Evolutionary conservation across 2,888 invertebrate species (phyloP), one percentile per base, ranked within the genome.

Genomic region (Melinaea marsaeus): DNA sequence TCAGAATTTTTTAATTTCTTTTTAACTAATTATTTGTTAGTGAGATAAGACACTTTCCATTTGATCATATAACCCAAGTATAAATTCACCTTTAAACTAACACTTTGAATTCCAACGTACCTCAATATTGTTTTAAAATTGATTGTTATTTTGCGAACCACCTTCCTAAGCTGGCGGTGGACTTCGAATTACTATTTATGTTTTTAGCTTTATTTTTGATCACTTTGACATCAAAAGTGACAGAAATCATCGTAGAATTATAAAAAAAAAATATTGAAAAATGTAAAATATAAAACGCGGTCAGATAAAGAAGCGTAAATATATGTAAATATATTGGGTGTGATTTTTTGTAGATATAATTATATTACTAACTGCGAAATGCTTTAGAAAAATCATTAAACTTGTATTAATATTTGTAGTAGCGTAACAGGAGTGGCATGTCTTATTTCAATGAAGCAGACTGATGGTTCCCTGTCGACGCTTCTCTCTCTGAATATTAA

Each of bases 381-480:
- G 11, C 22, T 51, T 7, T 9, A 6, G 7, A 51, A 9, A 32
- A 51, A 32, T 32, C 9, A 7, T 22, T 3, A 42, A 9, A 6
- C 9, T 59, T 45, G 54, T 54, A 22, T 22, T 46, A 34, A 57
- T 48, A 47, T 58, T 62, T 61, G 59, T 47, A 68, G 60, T 59
- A 54, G 58, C 60, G 58, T 65, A 76, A 75, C 74, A 75, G 74
- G 72, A 75, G 74, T 72, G 74, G 74, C 74, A 75, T 76, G 74
- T 77, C 78, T 77, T 76, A 77, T 75, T 79, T 77, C 77, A 78
- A 72, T 74, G 73, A 74, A 71, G 72, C 69, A 79, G 79, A 82
- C 73, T 78, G 78, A 83, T 80, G 74, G 71, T 62, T 64, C 66
- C 64, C 71, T 74, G 78, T 79, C 79, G 75, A 72, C 77, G 67